Base-by-base conservation (phyloP, 1,140 invertebrate genomes). In the Thaumetopoea pityocampa region DNA sequence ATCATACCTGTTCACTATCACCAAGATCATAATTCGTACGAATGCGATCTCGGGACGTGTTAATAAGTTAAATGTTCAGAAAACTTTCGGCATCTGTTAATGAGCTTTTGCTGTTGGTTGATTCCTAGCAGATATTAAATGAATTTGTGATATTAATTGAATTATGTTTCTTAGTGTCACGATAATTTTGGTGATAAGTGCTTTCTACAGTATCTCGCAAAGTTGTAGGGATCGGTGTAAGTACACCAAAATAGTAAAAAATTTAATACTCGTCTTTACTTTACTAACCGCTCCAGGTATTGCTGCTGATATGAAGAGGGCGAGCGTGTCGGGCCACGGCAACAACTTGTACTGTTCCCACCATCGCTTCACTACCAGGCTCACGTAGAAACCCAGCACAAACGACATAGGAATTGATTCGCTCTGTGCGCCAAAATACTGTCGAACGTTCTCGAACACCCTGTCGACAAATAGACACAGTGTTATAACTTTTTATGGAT, bases 331-430 rank as follows among this genome's bases (percentile, higher is more conserved):
- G 0, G 95, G 95, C 94, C 95, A 96, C 9, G 95, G 95, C 43
- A 97, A 83, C 55, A 96, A 85, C 82, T 93, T 90, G 82, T 95
- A 96, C 67, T 96, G 94, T 62, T 96, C 94, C 94, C 94, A 96
- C 94, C 94, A 98, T 66, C 96, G 87, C 61, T 93, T 94, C 30
- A 97, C 95, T 12, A 97, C 92, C 44, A 97, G 87, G 51, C 90
- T 94, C 22, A 98, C 95, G 84, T 97, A 98, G 87, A 98, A 98
- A 50, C 95, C 96, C 35, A 98, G 88, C 6, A 97, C 94, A 86
- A 98, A 97, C 5, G 96, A 96, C 91, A 98, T 94, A 8, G 94
- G 94, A 73, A 96, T 94, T 20, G 91, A 94, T 60, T 95, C 93
- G 60, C 90, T 92, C 64, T 94, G 93, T 54, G 92, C 90, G 3